A percentile compares a stretch with the other conserved stretches of the same genome.
Evolutionary conservation across 2,888 invertebrate species (phyloP).

Genomic region (Brenthis daphne): DNA sequence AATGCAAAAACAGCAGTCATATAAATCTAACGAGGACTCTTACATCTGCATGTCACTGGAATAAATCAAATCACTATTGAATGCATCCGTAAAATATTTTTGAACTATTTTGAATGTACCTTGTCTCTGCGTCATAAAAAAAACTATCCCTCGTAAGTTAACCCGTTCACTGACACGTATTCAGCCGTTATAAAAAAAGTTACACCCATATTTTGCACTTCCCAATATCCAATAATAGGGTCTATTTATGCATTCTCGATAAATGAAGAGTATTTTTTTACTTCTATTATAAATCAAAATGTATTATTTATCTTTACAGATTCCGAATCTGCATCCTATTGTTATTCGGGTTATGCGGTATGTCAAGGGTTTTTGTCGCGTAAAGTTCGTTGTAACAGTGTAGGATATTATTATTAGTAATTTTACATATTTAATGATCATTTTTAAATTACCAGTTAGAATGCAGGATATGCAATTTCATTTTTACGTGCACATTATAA

Average conservation of each 20-base stretch:
- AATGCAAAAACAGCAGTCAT: conserved; percentile 78
- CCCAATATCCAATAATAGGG: conserved; percentile 79
- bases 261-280: conserved; percentile 81
- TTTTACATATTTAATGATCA: conserved; percentile 29
- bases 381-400: conserved; percentile 53
- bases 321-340: conserved; percentile 81
- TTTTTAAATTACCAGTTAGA: conserved; percentile 5
- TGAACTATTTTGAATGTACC: conserved; percentile 79
- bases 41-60: conserved; percentile 80
- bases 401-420: conserved; percentile 53
- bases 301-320: conserved; percentile 82
- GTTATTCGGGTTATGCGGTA: conserved; percentile 79
- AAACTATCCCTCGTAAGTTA: conserved; percentile 66
- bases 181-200: conserved; percentile 75
- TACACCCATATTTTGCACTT: conserved; percentile 83
- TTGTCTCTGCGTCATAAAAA: conserved; percentile 52
- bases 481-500: too few relatives aligned
- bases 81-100: conserved; percentile 80
- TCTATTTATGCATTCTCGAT: conserved; percentile 82
- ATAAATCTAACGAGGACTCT: conserved; percentile 80
- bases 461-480: neutral
- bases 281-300: conserved; percentile 81
- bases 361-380: conserved; percentile 79
- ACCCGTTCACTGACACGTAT: conserved; percentile 80
- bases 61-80: conserved; percentile 82